Conservation (phyloP, 1,140 invertebrate species). For the Mactra quadrangularis region DNA sequence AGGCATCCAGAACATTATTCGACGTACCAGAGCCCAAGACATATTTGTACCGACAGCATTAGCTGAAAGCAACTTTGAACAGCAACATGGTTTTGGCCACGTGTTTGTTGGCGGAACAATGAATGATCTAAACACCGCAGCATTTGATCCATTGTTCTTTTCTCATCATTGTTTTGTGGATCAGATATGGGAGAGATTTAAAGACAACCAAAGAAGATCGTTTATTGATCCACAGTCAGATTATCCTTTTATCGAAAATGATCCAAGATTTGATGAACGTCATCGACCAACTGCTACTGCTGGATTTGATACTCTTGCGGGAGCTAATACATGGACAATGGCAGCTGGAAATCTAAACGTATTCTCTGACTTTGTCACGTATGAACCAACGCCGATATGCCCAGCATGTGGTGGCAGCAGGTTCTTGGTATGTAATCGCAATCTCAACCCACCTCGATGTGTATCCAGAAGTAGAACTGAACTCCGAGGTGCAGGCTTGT, state of each 20-base stretch:
- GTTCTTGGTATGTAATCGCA: constrained; percentile 64
- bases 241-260: constrained; percentile 39
- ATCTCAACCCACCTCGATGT: constrained; percentile 31
- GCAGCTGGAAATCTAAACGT: constrained; percentile 68
- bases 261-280: constrained; percentile 28
- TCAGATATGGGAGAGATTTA: constrained; percentile 76
- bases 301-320: constrained; percentile 67
- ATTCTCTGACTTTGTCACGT: constrained; percentile 63
- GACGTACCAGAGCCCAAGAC: constrained; percentile 49
- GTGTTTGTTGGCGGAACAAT: constrained; percentile 74
- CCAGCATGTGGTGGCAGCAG: constrained; percentile 69
- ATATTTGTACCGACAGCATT: constrained; percentile 60
- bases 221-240: constrained; percentile 63
- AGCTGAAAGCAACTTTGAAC: constrained; percentile 70
- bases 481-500: constrained; percentile 1
- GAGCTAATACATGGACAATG: constrained; percentile 31
- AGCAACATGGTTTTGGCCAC: constrained; percentile 72
- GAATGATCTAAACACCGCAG: constrained; percentile 71
- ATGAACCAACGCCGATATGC: constrained; percentile 71
- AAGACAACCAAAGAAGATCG: constrained; percentile 62
- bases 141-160: constrained; percentile 83
- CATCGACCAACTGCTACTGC: constrained; percentile 57
- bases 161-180: constrained; percentile 83
- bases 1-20: constrained; percentile 55
- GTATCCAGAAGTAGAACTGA: constrained; percentile 40